phyloP scores from a whole-genome alignment of 2,113 vertebrate species.

The Pandion haliaetus region DNA sequence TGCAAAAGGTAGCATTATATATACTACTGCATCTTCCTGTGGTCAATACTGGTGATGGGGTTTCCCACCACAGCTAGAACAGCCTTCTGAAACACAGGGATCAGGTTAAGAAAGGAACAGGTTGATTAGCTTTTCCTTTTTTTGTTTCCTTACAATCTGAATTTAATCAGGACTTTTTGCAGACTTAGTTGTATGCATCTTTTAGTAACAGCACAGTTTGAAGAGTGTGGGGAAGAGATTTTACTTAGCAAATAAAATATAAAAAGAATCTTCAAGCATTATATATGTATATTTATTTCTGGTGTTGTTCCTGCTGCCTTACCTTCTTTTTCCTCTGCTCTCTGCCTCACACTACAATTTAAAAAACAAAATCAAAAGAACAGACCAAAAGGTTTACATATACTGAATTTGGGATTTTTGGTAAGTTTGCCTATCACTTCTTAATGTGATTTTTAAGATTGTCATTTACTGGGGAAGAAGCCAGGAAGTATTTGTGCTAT shows the following conservation, averaged over 20 bases:
- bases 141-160: not conserved
- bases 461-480: not conserved
- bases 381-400: not conserved
- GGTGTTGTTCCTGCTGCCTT: not conserved
- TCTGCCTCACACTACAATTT: not conserved
- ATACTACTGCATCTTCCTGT: accelerated
- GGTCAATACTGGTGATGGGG: not conserved
- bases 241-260: not conserved
- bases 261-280: not conserved
- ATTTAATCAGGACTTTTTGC: not conserved
- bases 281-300: not conserved
- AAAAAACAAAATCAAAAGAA: not conserved
- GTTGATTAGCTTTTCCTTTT: not conserved
- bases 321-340: not conserved
- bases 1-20: not conserved
- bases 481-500: not conserved
- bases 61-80: not conserved
- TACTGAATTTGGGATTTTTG: not conserved
- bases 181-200: not conserved
- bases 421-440: not conserved
- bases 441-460: not conserved
- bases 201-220: not conserved
- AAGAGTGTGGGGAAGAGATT: not conserved
- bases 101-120: not conserved
- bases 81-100: not conserved